Conservation (phyloP, 2,113 vertebrate species). For the Turdus rufiventris region DNA sequence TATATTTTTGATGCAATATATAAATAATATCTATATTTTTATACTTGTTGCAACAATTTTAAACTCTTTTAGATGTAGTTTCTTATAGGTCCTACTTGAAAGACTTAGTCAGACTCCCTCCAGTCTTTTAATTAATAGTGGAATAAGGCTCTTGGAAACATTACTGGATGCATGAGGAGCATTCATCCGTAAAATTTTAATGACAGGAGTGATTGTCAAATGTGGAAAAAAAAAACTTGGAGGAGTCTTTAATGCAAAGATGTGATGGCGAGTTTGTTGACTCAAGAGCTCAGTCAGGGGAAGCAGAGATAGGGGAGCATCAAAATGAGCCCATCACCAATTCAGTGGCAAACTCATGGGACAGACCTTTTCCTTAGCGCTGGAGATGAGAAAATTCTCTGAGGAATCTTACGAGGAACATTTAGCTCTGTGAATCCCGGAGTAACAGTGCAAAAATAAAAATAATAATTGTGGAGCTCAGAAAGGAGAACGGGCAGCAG, state of each 20-base stretch:
- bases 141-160: not conserved
- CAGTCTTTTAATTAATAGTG: not conserved
- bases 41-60: not conserved
- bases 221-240: not conserved
- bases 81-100: not conserved
- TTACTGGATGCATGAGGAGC: not conserved
- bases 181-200: not conserved
- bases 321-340: not conserved
- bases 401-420: not conserved
- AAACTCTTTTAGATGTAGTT: not conserved
- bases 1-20: not conserved
- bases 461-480: not conserved
- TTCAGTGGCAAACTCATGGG: not conserved
- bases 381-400: not conserved
- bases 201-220: not conserved
- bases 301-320: not conserved
- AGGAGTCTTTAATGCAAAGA: not conserved
- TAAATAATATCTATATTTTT: not conserved
- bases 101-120: not conserved
- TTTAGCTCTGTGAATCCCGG: not conserved
- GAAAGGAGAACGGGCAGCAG: not conserved
- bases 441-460: not conserved
- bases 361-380: not conserved
- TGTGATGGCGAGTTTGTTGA: not conserved
- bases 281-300: not conserved